Conservation (phyloP, 2,113 vertebrate species). For the Limanda limanda region DNA sequence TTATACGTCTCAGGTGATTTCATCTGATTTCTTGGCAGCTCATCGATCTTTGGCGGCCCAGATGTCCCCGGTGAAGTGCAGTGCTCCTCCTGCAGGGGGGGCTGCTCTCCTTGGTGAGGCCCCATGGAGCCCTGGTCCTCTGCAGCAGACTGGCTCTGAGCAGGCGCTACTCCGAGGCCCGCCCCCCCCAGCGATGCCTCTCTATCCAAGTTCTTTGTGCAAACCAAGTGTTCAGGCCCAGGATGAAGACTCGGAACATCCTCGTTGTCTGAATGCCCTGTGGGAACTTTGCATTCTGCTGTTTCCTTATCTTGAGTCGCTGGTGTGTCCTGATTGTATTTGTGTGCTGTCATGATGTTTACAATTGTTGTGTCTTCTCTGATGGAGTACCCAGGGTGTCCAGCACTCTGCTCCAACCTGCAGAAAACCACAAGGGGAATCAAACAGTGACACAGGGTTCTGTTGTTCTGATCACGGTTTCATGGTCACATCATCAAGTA, state of each 20-base stretch:
- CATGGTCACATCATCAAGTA: neutral
- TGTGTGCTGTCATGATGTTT: neutral
- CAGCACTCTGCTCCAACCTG: constrained; percentile 32
- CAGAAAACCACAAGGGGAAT: constrained; percentile 2
- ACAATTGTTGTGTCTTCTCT: constrained; percentile 21
- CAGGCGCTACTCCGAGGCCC: neutral
- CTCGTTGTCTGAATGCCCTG: neutral
- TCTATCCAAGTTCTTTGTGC: neutral
- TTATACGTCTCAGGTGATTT: neutral
- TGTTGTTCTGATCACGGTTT: neutral
- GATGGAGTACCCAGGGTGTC: neutral
- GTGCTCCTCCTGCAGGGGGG: neutral
- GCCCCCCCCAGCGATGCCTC: neutral
- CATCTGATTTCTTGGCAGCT: neutral
- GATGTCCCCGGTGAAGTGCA: accelerated
- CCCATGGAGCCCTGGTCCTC: neutral
- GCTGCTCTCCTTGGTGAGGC: neutral
- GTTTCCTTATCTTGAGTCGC: neutral
- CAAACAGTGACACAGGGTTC: neutral
- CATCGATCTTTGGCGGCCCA: neutral
- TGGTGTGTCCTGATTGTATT: neutral
- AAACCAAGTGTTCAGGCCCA: neutral
- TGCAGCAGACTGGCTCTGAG: neutral
- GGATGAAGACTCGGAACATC: neutral
- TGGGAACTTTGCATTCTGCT: neutral